Conservation (phyloP, 2,888 invertebrate species). For the Rhodophaea formosa region DNA sequence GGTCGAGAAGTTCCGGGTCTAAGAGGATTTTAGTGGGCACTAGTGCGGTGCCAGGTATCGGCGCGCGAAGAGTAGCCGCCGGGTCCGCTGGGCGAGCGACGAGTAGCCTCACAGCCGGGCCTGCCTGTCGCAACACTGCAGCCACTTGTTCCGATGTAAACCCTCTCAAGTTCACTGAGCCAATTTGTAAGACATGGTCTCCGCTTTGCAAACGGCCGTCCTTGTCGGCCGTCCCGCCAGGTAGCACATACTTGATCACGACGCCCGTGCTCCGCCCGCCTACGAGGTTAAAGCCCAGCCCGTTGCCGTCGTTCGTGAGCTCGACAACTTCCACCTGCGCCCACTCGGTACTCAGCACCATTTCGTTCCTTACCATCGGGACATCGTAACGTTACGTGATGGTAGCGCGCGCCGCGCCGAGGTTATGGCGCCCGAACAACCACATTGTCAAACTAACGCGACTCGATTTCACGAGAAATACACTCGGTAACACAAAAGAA, state of each 20-base stretch:
- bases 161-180: slow-evolving; percentile 96
- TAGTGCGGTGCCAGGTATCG: slow-evolving; percentile 91
- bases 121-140: slow-evolving; percentile 86
- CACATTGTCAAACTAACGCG: slow-evolving; percentile 43
- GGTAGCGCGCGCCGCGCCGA: slow-evolving; percentile 49
- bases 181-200: slow-evolving; percentile 98
- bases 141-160: slow-evolving; percentile 97
- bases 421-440: slow-evolving; percentile 57
- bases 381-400: slow-evolving; percentile 72
- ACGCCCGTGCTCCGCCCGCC: slow-evolving; percentile 99
- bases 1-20: slow-evolving; percentile 94
- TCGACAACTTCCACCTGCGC: slow-evolving; percentile 99
- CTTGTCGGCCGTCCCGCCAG: slow-evolving; percentile 97
- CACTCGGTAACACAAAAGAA: slow-evolving; percentile 36
- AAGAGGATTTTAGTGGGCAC: slow-evolving; percentile 95
- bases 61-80: slow-evolving; percentile 88
- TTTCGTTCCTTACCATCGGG: slow-evolving; percentile 76
- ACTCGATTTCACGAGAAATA: slow-evolving; percentile 34
- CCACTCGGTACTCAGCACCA: slow-evolving; percentile 99
- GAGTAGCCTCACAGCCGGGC: slow-evolving; percentile 91
- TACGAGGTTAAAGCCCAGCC: slow-evolving; percentile 98
- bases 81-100: slow-evolving; percentile 96
- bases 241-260: slow-evolving; percentile 98
- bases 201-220: slow-evolving; percentile 97
- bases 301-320: slow-evolving; percentile 97